These are phyloP conservation scores for Acanthopagrus latus DNA, from an alignment of 2,797 vertebrate genomes.

Conservation along the genomic window DNA sequence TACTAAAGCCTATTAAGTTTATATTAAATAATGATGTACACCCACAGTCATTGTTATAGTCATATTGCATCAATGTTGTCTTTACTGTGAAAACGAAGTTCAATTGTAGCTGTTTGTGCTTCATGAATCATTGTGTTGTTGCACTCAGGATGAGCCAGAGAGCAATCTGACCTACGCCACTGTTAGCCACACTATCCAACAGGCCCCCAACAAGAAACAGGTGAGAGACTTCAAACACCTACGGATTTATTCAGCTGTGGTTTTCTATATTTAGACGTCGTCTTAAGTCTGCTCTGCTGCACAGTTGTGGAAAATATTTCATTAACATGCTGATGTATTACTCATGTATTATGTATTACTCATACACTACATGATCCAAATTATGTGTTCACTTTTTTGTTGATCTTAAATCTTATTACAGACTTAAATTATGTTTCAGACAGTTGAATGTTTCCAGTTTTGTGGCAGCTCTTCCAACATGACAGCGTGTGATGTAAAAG, in stretches of 20 bases:
- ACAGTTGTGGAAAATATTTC: neutral
- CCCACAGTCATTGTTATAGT: no score
- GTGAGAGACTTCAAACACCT: neutral
- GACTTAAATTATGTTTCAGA: neutral
- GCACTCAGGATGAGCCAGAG: conserved; percentile 25
- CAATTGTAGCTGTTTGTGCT: neutral
- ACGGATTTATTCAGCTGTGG: neutral
- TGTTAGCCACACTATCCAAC: neutral
- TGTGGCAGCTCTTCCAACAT: neutral
- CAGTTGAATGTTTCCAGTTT: no score
- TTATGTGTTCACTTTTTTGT: no score
- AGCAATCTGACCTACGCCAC: conserved; percentile 34
- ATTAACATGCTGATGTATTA: neutral
- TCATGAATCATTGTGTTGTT: neutral
- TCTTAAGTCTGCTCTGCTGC: neutral
- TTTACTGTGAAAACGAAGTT: neutral
- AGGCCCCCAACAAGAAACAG: neutral
- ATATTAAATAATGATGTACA: no score
- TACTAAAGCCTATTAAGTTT: no score
- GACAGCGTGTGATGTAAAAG: neutral
- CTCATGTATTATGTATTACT: neutral
- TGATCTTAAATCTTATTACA: neutral
- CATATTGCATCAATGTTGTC: no score
- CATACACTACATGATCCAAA: neutral
- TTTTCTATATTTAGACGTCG: fast-evolving